Conservation (phyloP, 2,113 vertebrate species). For the Carassius gibelio region DNA sequence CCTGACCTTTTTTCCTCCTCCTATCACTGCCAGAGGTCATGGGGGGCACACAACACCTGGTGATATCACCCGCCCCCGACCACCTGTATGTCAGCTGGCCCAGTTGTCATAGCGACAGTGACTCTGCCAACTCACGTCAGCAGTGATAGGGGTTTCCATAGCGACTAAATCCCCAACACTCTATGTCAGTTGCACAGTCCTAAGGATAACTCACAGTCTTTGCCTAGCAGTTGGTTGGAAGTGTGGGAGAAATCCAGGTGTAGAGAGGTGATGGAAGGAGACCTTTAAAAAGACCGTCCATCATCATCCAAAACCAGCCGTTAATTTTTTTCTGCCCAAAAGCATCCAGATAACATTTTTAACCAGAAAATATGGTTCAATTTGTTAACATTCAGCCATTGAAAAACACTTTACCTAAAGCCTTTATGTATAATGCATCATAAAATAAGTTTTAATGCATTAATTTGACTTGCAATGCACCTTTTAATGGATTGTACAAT, state of each 20-base stretch:
- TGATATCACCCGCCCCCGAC: slow-evolving; percentile 37
- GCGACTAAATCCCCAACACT: slow-evolving; percentile 26
- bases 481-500: too few relatives aligned
- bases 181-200: slow-evolving; percentile 20
- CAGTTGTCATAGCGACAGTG: slow-evolving; percentile 48
- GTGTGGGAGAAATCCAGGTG: slow-evolving; percentile 18
- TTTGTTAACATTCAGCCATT: not conserved
- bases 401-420: too few relatives aligned
- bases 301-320: not conserved
- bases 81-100: slow-evolving; percentile 56
- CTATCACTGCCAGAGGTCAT: slow-evolving; percentile 30
- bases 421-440: too few relatives aligned
- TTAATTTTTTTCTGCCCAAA: not conserved
- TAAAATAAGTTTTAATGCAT: too few relatives aligned
- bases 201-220: slow-evolving; percentile 3
- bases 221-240: slow-evolving; percentile 22
- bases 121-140: slow-evolving; percentile 47
- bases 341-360: not conserved
- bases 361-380: not conserved
- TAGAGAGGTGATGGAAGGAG: slow-evolving; percentile 18
- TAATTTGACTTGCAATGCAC: too few relatives aligned
- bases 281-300: not conserved
- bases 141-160: slow-evolving; percentile 48
- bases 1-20: not conserved
- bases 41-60: slow-evolving; percentile 44